A percentile compares a stretch with the other conserved stretches of the same genome.
These are phyloP conservation scores for Sylvicapra grimmia DNA, from an alignment of 2,113 vertebrate genomes.

Conservation along the genomic window DNA sequence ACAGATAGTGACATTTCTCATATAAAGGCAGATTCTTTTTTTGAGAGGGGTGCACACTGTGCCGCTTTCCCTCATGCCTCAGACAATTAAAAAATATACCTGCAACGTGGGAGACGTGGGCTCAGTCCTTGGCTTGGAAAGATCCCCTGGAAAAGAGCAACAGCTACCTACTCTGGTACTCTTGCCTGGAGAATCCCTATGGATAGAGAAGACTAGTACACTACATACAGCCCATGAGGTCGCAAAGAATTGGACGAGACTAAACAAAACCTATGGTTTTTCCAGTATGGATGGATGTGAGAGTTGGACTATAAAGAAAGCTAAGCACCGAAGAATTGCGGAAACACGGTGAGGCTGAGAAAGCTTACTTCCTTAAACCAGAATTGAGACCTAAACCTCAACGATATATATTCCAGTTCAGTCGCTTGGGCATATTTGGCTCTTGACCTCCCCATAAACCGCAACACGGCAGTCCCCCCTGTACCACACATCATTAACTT, in stretches of 20 bases:
- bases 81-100: not conserved
- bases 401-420: no score
- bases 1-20: not conserved
- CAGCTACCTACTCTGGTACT: not conserved
- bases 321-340: not conserved
- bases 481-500: rapidly evolving
- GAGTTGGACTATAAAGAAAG: not conserved
- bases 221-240: not conserved
- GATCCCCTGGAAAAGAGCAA: not conserved
- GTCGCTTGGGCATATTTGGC: rapidly evolving
- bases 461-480: rapidly evolving
- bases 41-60: not conserved
- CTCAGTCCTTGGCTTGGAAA: not conserved
- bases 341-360: rapidly evolving
- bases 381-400: no score
- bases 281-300: not conserved
- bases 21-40: not conserved
- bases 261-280: not conserved
- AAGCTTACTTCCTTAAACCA: no score
- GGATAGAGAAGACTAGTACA: not conserved
- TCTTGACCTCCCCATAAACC: no score
- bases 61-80: no score
- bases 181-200: not conserved
- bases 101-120: not conserved
- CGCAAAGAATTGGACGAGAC: not conserved